Base-by-base conservation (phyloP, 2,888 invertebrate genomes). In the Hirtodrosophila alboralis region DNA sequence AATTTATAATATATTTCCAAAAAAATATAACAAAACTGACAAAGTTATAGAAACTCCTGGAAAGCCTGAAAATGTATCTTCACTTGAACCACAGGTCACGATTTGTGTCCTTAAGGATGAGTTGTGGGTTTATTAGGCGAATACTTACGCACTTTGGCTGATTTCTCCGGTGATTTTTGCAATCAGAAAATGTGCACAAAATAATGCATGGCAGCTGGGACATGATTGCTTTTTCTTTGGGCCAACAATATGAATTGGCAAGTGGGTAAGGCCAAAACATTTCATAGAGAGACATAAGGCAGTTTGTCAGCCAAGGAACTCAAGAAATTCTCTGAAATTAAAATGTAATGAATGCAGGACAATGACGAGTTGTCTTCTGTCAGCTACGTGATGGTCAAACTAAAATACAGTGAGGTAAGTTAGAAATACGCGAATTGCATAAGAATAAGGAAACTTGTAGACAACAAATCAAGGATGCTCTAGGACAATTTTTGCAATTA, bases 101-200 rank as follows among this genome's bases (percentile, higher is more conserved):
- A 23, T 26, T 30, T 31, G 3, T 8, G 12, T 26, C 13, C 4
- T 6, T 13, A 4, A 13, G 10, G 12, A 28, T 33, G 16, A 37
- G 10, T 41, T 21, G 41, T 43, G 27, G 14, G 2, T n/a, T 18
- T 6, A 7, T 53, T 30, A 36, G 49, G 38, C 10, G 12, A 28
- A 23, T 12, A 8, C 41, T 40, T 54, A 69, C 75, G 63, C 63
- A 77, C 56, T 74, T 70, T 45, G 40, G 40, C 54, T 84, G 79
- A 79, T 79, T 86, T 77, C 79, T 86, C 87, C 60, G 83, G 87
- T 84, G 79, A 86, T 84, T 86, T 84, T 74, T 59, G 87, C 87
- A 86, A 80, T 84, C 87, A 86, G 65, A 54, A 49, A 56, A 54
- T 72, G 73, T 40, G 83, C 40, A 65, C 76, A 72, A 72, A 72